Conservation (phyloP, 2,113 vertebrate genomes). For the Dipodomys ordii region DNA sequence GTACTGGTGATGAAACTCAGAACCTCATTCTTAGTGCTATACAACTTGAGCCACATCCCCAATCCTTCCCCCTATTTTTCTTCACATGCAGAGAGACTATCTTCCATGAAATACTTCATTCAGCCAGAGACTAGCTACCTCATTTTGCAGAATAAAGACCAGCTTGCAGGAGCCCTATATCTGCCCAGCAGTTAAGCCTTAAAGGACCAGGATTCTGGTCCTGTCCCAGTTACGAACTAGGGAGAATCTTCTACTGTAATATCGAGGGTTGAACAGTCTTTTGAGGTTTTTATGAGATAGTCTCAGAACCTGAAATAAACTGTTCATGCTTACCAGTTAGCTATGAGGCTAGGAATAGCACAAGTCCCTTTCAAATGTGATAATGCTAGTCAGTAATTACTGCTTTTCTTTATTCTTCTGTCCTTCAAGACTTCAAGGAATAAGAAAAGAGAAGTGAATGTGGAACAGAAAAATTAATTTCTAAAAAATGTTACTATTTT, state of each 20-base stretch:
- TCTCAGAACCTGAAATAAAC: constrained; percentile 15
- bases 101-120: background rate
- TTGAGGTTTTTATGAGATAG: background rate
- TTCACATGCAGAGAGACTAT: background rate
- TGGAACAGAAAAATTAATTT: too few relatives aligned
- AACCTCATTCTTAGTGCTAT: too few relatives aligned
- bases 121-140: background rate
- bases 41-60: too few relatives aligned
- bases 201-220: background rate
- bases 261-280: background rate
- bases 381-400: background rate
- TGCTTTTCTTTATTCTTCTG: constrained; percentile 14
- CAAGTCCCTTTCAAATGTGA: background rate
- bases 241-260: background rate
- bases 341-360: background rate
- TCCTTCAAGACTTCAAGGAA: constrained; percentile 4
- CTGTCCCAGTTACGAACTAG: background rate
- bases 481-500: too few relatives aligned
- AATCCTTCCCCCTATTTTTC: background rate
- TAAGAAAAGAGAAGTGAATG: background rate
- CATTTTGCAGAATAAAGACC: background rate
- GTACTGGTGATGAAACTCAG: too few relatives aligned
- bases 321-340: background rate
- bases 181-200: background rate
- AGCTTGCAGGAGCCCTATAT: background rate